phyloP scores from a whole-genome alignment of 1,140 invertebrate genomes.

The Trypoxylus dichotomus region DNA sequence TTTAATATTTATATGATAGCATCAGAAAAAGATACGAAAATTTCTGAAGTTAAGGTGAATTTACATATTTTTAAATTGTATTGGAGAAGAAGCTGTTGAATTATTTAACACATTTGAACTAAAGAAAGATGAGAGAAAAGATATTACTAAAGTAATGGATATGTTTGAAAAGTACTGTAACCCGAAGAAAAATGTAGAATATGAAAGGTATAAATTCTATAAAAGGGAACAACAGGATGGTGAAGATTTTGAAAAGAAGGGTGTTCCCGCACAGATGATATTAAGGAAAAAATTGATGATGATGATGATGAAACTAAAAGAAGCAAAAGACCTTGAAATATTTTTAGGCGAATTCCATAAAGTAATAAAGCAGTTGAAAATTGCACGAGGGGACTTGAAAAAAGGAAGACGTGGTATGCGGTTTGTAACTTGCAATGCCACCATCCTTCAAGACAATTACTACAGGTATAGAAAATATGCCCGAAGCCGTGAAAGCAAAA shows the following conservation, averaged over 20 bases:
- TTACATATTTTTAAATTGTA: slow-evolving; percentile 36
- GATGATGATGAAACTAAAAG: no score
- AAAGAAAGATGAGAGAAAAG: slow-evolving; percentile 27
- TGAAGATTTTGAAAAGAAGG: slow-evolving; percentile 48
- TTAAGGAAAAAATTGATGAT: no score
- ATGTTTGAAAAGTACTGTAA: slow-evolving; percentile 43
- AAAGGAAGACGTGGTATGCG: no score
- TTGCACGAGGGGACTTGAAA: no score
- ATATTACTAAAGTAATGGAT: slow-evolving; percentile 34
- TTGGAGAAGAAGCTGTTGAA: slow-evolving; percentile 37
- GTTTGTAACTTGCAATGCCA: no score
- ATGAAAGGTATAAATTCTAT: slow-evolving; percentile 42
- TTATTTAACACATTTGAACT: slow-evolving; percentile 36
- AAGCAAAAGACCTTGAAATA: no score
- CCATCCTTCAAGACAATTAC: no score
- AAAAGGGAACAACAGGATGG: slow-evolving; percentile 34
- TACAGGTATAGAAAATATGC: no score
- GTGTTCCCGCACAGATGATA: no score
- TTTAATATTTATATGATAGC: slow-evolving; percentile 34
- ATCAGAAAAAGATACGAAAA: slow-evolving; percentile 17
- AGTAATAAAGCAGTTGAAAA: no score
- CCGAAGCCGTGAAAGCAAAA: no score
- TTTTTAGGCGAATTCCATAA: no score
- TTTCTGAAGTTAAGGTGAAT: slow-evolving; percentile 30
- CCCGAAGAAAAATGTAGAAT: slow-evolving; percentile 35